These are phyloP conservation scores for Acomys russatus DNA, from an alignment of 2,797 vertebrate genomes.

Conservation along the genomic window DNA sequence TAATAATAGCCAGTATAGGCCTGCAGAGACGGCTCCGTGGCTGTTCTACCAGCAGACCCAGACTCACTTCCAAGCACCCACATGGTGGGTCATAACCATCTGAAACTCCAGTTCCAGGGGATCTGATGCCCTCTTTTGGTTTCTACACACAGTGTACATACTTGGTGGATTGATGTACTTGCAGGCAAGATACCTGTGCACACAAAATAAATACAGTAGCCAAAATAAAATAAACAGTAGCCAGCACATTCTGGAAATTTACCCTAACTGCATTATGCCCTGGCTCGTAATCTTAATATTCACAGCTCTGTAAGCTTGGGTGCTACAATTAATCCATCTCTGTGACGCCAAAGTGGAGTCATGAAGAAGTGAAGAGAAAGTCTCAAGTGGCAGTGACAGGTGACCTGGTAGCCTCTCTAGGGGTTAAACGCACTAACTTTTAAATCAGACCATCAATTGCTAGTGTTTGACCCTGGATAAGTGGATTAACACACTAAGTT, in stretches of 20 bases:
- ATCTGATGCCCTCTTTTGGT: background rate
- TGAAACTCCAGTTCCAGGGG: background rate
- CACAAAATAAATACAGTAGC: background rate
- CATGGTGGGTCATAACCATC: background rate
- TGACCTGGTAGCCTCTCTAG: background rate
- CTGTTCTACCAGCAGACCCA: background rate
- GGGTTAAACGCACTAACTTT: background rate
- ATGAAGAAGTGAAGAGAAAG: background rate
- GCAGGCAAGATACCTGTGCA: background rate
- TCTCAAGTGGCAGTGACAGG: background rate
- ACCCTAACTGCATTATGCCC: background rate
- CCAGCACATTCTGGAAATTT: background rate
- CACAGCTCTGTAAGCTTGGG: background rate
- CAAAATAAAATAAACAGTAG: background rate
- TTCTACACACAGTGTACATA: background rate
- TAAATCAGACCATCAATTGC: slow-evolving; percentile 6
- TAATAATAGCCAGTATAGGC: background rate
- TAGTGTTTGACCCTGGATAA: background rate
- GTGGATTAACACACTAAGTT: background rate
- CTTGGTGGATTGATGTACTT: background rate
- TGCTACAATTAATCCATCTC: too few relatives aligned
- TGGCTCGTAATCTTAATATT: background rate
- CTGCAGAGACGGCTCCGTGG: background rate
- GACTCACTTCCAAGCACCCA: background rate
- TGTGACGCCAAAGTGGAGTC: background rate